These are phyloP conservation scores for Pelodiscus sinensis DNA, from an alignment of 2,113 vertebrate genomes.

Conservation along the genomic window DNA sequence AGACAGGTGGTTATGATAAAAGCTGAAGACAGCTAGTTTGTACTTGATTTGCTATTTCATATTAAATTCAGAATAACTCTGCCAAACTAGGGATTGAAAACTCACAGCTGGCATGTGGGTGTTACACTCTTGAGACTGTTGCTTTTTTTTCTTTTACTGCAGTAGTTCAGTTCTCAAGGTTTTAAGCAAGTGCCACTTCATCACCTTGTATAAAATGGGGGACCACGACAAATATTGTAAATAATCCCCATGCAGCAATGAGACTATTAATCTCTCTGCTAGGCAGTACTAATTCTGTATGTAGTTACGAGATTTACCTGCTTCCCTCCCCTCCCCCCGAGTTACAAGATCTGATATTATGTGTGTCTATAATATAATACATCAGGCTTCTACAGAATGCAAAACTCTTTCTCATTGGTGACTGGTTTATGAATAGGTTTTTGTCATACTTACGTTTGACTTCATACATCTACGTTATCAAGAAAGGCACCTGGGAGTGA, in stretches of 20 bases:
- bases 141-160: slow-evolving; percentile 28
- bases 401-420: slow-evolving; percentile 61
- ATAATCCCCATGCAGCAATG: slow-evolving; percentile 68
- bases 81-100: slow-evolving; percentile 36
- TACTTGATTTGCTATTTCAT: too few relatives aligned
- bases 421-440: slow-evolving; percentile 69
- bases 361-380: slow-evolving; percentile 68
- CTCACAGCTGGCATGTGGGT: slow-evolving; percentile 65
- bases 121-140: slow-evolving; percentile 38
- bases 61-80: slow-evolving; percentile 16
- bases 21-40: not conserved
- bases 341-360: slow-evolving; percentile 46
- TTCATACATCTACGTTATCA: not conserved
- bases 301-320: slow-evolving; percentile 70
- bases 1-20: not conserved
- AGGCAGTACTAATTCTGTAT: slow-evolving; percentile 63
- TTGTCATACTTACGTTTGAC: slow-evolving; percentile 43
- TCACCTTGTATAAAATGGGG: slow-evolving; percentile 69
- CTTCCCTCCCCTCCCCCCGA: not conserved
- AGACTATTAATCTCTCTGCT: slow-evolving; percentile 69
- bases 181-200: slow-evolving; percentile 72
- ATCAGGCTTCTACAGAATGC: slow-evolving; percentile 66
- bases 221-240: slow-evolving; percentile 72
- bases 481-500: slow-evolving; percentile 72
- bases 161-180: slow-evolving; percentile 53